Conservation (phyloP, 2,113 vertebrate species). For the Sceloporus tristichus region DNA sequence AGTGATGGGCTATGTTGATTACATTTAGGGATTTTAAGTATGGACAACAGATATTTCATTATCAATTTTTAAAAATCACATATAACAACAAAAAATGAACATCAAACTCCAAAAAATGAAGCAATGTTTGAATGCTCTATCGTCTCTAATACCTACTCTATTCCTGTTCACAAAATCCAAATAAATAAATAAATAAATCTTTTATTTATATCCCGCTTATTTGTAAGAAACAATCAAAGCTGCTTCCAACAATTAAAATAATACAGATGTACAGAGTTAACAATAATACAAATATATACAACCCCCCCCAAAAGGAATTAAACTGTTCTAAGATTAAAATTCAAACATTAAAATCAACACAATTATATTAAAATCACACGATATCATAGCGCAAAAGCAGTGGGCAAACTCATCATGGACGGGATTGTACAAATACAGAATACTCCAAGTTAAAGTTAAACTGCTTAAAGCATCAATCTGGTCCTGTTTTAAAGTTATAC, state of each 20-base stretch:
- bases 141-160: not conserved
- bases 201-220: too few species aligned
- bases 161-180: not conserved
- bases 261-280: too few species aligned
- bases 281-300: too few species aligned
- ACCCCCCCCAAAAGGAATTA: too few species aligned
- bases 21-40: not conserved
- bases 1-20: not conserved
- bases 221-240: too few species aligned
- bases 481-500: not conserved
- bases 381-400: too few species aligned
- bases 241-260: too few species aligned
- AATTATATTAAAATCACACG: too few species aligned
- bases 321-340: too few species aligned
- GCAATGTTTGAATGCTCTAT: not conserved
- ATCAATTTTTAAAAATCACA: not conserved
- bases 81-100: not conserved
- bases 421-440: too few species aligned
- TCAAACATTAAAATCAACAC: too few species aligned
- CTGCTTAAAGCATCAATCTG: not conserved
- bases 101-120: not conserved
- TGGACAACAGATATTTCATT: not conserved
- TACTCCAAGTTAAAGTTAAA: not conserved
- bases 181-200: not conserved
- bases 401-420: too few species aligned